These are phyloP conservation scores for Syngnathus typhle DNA, from an alignment of 2,113 vertebrate genomes.

Conservation along the genomic window DNA sequence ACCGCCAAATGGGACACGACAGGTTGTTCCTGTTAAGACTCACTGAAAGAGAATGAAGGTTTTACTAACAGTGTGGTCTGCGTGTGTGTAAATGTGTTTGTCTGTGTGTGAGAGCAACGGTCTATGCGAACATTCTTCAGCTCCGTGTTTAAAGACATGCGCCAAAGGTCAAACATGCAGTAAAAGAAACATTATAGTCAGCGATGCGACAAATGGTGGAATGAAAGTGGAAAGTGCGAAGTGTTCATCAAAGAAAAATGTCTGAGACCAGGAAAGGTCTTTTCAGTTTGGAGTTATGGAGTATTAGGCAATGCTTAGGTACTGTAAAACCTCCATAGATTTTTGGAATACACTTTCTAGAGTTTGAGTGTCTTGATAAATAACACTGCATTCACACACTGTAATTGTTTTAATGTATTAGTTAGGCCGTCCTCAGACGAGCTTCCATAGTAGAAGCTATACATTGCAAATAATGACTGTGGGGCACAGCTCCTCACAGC, in stretches of 20 bases:
- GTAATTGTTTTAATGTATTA: too few relatives aligned
- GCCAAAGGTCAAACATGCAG: slow-evolving; percentile 27
- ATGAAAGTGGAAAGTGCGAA: neutral
- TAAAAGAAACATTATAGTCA: slow-evolving; percentile 17
- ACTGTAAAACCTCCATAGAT: neutral
- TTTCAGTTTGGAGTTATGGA: neutral
- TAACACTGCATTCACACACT: too few relatives aligned
- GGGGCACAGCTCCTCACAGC: too few relatives aligned
- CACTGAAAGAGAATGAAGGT: slow-evolving; percentile 3
- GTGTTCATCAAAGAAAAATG: neutral
- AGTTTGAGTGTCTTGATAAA: too few relatives aligned
- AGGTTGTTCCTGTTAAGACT: slow-evolving; percentile 10
- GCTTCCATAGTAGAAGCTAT: too few relatives aligned
- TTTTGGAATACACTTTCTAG: neutral
- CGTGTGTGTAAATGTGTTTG: neutral
- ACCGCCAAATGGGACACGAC: neutral
- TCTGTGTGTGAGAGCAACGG: slow-evolving; percentile 11
- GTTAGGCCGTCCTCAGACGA: too few relatives aligned
- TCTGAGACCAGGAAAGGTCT: neutral
- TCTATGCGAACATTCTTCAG: slow-evolving; percentile 39
- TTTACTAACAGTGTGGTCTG: neutral
- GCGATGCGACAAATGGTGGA: neutral
- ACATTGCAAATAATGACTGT: too few relatives aligned
- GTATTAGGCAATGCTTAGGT: neutral
- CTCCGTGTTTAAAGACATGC: slow-evolving; percentile 20